phyloP scores from a whole-genome alignment of 2,797 vertebrate species.

The Pipistrellus kuhlii region DNA sequence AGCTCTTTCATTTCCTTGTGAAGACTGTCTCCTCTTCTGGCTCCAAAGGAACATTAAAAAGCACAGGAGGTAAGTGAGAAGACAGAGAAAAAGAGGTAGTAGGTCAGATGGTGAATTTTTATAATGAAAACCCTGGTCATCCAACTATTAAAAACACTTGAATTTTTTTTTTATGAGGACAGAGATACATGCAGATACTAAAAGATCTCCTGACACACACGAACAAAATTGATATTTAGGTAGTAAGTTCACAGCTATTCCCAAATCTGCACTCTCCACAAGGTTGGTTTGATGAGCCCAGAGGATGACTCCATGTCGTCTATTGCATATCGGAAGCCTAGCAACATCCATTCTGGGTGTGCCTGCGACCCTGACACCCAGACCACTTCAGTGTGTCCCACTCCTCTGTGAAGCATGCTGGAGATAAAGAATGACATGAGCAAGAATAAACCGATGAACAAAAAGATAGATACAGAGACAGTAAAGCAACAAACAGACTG shows the following conservation, averaged over 20 bases:
- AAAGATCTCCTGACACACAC: not conserved
- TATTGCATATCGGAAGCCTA: not conserved
- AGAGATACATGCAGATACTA: not conserved
- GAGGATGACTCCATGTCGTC: not conserved
- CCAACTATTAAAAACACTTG: constrained; percentile 1
- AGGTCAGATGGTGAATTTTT: not conserved
- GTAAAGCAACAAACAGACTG: no score
- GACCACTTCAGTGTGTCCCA: not conserved
- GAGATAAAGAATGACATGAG: not conserved
- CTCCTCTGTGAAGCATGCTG: not conserved
- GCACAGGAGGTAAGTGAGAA: not conserved
- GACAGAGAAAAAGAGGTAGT: not conserved
- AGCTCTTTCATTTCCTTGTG: not conserved
- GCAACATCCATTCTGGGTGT: not conserved
- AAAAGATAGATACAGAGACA: no score
- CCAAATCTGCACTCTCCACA: not conserved
- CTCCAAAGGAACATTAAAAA: not conserved
- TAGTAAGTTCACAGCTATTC: not conserved
- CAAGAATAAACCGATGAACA: no score
- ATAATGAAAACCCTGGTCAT: not conserved
- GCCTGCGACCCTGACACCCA: not conserved
- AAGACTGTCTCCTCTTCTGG: not conserved
- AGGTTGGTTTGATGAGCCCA: not conserved
- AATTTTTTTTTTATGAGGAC: not conserved
- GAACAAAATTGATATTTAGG: not conserved